Conservation (phyloP, 1,140 invertebrate species). For the Trinorchestia longiramus region DNA sequence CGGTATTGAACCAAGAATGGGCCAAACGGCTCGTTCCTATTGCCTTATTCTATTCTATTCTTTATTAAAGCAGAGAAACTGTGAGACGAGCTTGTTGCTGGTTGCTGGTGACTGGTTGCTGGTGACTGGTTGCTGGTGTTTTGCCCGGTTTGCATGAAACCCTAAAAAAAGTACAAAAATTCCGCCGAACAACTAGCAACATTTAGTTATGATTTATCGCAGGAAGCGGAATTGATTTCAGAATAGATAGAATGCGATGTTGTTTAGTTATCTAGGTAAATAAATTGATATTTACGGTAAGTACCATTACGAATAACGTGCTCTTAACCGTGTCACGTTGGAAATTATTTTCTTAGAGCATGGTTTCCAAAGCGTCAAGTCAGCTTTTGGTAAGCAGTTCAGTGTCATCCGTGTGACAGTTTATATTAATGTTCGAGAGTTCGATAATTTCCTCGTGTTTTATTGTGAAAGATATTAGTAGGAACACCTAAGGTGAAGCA, state of each 20-base stretch:
- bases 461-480: not conserved
- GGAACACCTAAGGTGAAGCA: not conserved
- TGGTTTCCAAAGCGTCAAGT: not conserved
- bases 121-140: too few species aligned
- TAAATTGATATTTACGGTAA: not conserved
- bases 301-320: not conserved
- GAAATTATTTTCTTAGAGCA: not conserved
- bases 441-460: too few species aligned
- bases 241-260: not conserved
- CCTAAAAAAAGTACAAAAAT: too few species aligned
- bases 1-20: too few species aligned
- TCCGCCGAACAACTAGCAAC: too few species aligned
- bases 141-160: too few species aligned
- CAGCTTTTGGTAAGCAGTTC: not conserved
- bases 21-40: too few species aligned
- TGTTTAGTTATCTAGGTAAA: not conserved
- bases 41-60: too few species aligned
- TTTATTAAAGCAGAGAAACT: too few species aligned
- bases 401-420: not conserved
- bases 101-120: too few species aligned
- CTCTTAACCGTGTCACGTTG: not conserved
- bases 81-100: too few species aligned
- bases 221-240: not conserved
- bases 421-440: not conserved
- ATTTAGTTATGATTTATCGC: too few species aligned